Conservation (phyloP, 2,113 vertebrate species). For the Lasiurus cinereus region DNA sequence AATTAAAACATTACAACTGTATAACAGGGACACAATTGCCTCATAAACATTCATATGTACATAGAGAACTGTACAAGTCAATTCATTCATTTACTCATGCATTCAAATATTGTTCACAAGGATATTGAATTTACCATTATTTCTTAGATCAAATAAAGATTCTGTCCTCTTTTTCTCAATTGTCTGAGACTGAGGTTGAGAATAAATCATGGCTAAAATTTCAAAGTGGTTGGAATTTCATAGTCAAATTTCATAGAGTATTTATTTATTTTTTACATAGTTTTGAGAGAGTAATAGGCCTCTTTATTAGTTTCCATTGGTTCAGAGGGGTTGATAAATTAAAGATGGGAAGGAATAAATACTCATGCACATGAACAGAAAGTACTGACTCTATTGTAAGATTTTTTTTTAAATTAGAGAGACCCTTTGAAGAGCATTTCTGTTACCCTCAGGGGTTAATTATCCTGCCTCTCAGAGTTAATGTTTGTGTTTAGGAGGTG, state of each 20-base stretch:
- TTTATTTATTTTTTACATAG: not conserved
- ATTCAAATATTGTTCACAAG: not conserved
- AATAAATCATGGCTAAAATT: not conserved
- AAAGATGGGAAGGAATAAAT: not conserved
- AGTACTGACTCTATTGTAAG: not conserved
- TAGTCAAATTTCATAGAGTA: not conserved
- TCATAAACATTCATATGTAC: not conserved
- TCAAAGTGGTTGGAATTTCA: not conserved
- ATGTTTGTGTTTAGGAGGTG: not conserved
- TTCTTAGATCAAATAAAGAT: not conserved
- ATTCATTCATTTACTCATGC: not conserved
- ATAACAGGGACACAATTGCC: not conserved
- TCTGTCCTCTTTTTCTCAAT: not conserved
- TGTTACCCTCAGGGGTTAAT: not conserved
- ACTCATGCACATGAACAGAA: not conserved
- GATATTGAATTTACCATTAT: not conserved
- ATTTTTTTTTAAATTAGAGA: too few species aligned
- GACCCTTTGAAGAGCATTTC: not conserved
- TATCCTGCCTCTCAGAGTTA: not conserved
- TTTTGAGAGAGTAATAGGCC: not conserved
- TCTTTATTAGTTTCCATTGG: not conserved
- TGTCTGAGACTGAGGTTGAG: not conserved
- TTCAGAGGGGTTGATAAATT: not conserved
- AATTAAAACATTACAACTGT: not conserved
- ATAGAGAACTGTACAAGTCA: not conserved